These are phyloP conservation scores for Drosophila baimaii DNA, from an alignment of 1,140 invertebrate genomes.

Conservation along the genomic window DNA sequence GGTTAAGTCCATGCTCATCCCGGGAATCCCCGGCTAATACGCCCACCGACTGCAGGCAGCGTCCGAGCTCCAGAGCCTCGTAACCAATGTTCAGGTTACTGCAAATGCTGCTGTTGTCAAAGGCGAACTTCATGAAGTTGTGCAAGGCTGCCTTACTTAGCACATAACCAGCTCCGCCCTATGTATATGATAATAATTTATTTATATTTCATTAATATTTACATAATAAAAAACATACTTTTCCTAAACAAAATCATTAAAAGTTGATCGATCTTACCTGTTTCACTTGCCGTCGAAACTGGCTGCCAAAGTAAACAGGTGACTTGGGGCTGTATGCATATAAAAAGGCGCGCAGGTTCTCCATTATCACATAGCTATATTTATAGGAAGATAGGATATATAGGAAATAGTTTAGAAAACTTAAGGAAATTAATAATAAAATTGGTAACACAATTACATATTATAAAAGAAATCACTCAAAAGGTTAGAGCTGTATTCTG, in stretches of 20 bases:
- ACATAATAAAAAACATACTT: no score
- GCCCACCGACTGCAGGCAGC: conserved; percentile 93
- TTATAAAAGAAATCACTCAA: no score
- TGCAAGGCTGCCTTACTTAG: conserved; percentile 91
- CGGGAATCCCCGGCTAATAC: conserved; percentile 94
- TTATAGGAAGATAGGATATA: not conserved
- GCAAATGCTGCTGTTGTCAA: conserved; percentile 90
- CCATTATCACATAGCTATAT: conserved; percentile 85
- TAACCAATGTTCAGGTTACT: conserved; percentile 88
- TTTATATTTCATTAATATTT: not conserved
- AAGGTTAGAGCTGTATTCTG: no score
- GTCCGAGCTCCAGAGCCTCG: conserved; percentile 97
- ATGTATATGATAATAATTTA: no score
- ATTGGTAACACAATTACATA: no score
- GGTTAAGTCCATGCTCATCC: conserved; percentile 92
- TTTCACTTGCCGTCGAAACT: conserved; percentile 88
- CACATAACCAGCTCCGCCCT: conserved; percentile 96
- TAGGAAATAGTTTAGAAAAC: not conserved
- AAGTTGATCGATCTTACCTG: not conserved
- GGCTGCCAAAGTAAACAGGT: conserved; percentile 94
- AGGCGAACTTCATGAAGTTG: conserved; percentile 89
- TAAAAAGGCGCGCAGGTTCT: conserved; percentile 96
- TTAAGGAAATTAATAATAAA: no score
- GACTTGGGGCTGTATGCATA: conserved; percentile 87
- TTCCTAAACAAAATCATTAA: no score